phyloP scores from a whole-genome alignment of 2,113 vertebrate genomes.

The Gallinago undulata region DNA sequence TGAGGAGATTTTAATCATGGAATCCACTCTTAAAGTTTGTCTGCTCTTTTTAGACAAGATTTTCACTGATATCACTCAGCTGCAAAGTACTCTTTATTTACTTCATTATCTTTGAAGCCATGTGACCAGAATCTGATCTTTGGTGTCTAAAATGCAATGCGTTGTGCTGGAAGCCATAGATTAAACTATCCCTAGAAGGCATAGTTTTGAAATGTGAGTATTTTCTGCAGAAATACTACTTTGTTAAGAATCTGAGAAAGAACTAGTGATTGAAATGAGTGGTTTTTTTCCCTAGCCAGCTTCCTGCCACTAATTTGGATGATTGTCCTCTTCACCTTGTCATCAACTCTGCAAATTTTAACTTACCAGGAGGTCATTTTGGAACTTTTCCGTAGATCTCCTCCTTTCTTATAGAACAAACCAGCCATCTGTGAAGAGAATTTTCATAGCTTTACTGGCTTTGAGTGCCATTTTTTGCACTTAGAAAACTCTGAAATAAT shows the following conservation, averaged over 20 bases:
- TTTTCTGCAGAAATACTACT: background rate
- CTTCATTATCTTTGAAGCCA: background rate
- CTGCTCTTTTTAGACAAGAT: background rate
- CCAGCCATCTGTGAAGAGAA: slow-evolving; percentile 42
- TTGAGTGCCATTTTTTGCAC: background rate
- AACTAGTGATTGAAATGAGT: background rate
- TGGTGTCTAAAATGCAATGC: background rate
- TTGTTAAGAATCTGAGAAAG: background rate
- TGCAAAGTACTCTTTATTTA: background rate
- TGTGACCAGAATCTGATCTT: background rate
- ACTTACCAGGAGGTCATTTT: background rate
- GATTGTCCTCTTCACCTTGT: slow-evolving; percentile 12
- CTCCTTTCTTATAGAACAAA: slow-evolving; percentile 56
- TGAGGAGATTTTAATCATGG: background rate
- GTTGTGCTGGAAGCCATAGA: background rate
- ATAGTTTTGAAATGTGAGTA: background rate
- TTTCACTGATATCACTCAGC: background rate
- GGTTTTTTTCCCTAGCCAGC: slow-evolving; percentile 1
- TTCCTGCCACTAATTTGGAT: background rate
- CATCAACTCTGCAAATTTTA: slow-evolving; percentile 10
- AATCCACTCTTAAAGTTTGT: background rate
- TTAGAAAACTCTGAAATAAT: slow-evolving; percentile 49
- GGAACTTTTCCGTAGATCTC: slow-evolving; percentile 20
- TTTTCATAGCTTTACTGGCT: slow-evolving; percentile 49
- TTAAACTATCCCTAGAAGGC: background rate